phyloP scores from a whole-genome alignment of 2,797 vertebrate genomes.

The Characodon lateralis region DNA sequence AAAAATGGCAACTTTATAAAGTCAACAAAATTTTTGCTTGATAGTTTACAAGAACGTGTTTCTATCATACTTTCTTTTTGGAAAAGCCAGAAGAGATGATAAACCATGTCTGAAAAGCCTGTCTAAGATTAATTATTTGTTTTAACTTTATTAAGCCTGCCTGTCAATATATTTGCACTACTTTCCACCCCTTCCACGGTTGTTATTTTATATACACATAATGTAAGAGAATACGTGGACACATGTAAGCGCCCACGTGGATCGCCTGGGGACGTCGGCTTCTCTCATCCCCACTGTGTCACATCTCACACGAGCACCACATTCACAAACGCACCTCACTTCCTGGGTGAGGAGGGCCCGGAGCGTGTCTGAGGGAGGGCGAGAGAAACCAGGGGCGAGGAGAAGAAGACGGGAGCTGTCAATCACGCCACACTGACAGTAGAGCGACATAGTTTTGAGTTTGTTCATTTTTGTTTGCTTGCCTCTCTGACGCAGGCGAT shows the following conservation, averaged over 20 bases:
- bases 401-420: slow-evolving; percentile 50
- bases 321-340: slow-evolving; percentile 77
- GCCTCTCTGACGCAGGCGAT: slow-evolving; percentile 33
- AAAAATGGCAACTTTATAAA: neutral
- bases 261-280: slow-evolving; percentile 55
- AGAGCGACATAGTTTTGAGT: slow-evolving; percentile 56
- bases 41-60: neutral
- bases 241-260: slow-evolving; percentile 46
- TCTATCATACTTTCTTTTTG: neutral
- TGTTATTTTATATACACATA: neutral
- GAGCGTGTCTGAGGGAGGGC: slow-evolving; percentile 35
- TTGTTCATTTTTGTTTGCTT: slow-evolving; percentile 55
- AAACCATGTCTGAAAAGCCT: neutral
- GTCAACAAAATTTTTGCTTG: neutral
- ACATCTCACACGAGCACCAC: slow-evolving; percentile 79
- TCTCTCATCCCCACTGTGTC: slow-evolving; percentile 71
- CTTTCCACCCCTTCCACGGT: too few species aligned
- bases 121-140: neutral
- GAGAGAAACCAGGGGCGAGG: slow-evolving; percentile 17
- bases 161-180: neutral
- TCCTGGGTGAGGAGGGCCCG: slow-evolving; percentile 51
- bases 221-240: neutral
- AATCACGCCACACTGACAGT: slow-evolving; percentile 63
- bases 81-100: neutral
- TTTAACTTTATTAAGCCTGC: neutral